A percentile compares a stretch with the other conserved stretches of the same genome.
Conservation (phyloP, 2,888 invertebrate species). For the Operophtera brumata region DNA sequence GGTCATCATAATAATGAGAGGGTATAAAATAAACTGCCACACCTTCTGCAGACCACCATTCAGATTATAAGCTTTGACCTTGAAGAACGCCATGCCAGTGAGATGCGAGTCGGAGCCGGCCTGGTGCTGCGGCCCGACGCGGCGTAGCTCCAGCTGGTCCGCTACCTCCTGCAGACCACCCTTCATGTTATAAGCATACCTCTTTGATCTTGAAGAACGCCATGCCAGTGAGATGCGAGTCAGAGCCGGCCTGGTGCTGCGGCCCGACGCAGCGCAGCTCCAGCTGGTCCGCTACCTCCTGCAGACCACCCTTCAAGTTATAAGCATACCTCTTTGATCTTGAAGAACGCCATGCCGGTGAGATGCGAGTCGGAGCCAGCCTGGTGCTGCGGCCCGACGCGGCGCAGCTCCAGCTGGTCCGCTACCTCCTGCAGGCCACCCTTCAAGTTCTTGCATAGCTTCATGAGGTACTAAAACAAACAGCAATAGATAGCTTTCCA, state of each 20-base stretch:
- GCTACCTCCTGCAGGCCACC: constrained; percentile 99
- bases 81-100: constrained; percentile 87
- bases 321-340: constrained; percentile 92
- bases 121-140: constrained; percentile 98
- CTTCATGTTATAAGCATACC: constrained; percentile 32
- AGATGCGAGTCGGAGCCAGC: constrained; percentile 99
- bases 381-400: constrained; percentile 98
- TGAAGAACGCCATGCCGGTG: constrained; percentile 99
- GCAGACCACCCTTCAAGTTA: too few relatives aligned
- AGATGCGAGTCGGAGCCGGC: constrained; percentile 98
- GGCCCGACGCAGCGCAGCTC: constrained; percentile 80
- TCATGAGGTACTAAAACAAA: constrained; percentile 92
- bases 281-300: too few relatives aligned
- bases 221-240: constrained; percentile 96
- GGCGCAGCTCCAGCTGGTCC: constrained; percentile 93
- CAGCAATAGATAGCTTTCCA: background rate
- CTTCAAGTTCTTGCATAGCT: constrained; percentile 98
- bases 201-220: constrained; percentile 89
- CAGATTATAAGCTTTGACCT: too few relatives aligned
- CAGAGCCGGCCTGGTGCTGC: constrained; percentile 98
- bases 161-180: too few relatives aligned
- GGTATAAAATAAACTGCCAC: too few relatives aligned
- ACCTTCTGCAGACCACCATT: too few relatives aligned
- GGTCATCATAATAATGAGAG: too few relatives aligned
- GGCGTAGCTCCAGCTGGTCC: constrained; percentile 85